Evolutionary conservation across 2,888 invertebrate genomes (phyloP).

Genomic region (Drosophila nigricruria): DNA sequence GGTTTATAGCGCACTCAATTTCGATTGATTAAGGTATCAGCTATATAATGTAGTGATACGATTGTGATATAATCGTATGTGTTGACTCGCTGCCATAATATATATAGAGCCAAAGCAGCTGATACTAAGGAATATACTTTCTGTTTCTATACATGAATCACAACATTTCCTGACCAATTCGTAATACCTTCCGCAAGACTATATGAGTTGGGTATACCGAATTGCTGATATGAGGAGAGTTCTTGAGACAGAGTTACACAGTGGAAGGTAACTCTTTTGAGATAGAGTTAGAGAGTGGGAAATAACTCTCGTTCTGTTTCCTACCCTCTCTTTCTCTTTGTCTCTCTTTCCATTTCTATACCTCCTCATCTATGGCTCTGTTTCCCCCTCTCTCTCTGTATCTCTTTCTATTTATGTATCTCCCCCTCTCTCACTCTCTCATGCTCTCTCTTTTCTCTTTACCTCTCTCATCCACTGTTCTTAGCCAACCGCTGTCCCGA

Average conservation of each 20-base stretch:
- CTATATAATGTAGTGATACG: too few species aligned
- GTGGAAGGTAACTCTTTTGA: too few species aligned
- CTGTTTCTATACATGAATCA: background rate
- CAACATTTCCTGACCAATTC: background rate
- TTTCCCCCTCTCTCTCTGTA: background rate
- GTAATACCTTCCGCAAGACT: background rate
- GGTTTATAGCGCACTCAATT: too few species aligned
- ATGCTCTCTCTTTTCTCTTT: background rate
- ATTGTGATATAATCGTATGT: too few species aligned
- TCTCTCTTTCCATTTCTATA: background rate
- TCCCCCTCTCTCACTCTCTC: background rate
- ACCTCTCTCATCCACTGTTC: background rate
- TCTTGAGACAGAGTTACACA: too few species aligned
- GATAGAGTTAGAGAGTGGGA: too few species aligned
- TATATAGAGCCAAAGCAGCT: too few species aligned
- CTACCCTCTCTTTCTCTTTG: too few species aligned
- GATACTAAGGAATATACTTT: too few species aligned
- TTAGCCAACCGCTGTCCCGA: background rate
- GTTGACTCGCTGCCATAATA: too few species aligned
- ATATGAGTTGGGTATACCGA: background rate
- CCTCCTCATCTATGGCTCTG: background rate
- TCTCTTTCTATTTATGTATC: background rate
- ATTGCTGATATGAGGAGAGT: background rate
- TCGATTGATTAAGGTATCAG: too few species aligned
- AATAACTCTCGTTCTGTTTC: too few species aligned